Evolutionary conservation across 1,140 invertebrate species (phyloP), one percentile per base, ranked within the genome.

Genomic region (Drosophila nigrodunni): DNA sequence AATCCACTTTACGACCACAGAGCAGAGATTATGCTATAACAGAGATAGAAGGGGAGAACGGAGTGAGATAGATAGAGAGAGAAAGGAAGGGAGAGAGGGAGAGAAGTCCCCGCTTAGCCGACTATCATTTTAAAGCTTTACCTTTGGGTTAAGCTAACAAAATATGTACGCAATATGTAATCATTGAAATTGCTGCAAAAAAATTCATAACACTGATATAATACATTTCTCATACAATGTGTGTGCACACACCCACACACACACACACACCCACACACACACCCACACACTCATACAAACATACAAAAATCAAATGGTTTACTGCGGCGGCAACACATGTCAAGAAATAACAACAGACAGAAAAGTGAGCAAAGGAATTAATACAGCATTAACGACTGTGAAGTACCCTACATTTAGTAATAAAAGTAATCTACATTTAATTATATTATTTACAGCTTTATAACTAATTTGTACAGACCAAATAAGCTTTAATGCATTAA

Each of bases 261-360:
- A 68, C 62, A 72, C 13, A 73, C 15, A 68, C 62, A 72, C 13
- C 25, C 21, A 9, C 54, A 55, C 54, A 41, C 15, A 21, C 44
- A 54, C 30, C 18, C 13, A 58, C 54, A 54, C 41, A 41, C 68
- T 30, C 54, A 52, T 46, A 43, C 2, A 25, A 11, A 34, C 54
- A 58, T 37, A 50, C 37, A 73, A 69, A 73, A 80, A 89, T 85
- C 80, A 87, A 87, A 87, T 87, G 83, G 67, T 65, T 87, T 87
- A 78, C 70, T 54, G 66, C 64, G 64, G 66, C 67, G 67, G 55
- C 85, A 80, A 77, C 85, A 89, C 85, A 89, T 89, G 85, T 78
- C 74, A 74, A 72, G 61, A 67, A 69, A 70, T 75, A 69, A 75
- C 67, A 75, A 50, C 67, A 71, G 67, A 58, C 59, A 50, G 18